These are phyloP conservation scores for Balaeniceps rex DNA, from an alignment of 2,113 vertebrate genomes.

Conservation along the genomic window DNA sequence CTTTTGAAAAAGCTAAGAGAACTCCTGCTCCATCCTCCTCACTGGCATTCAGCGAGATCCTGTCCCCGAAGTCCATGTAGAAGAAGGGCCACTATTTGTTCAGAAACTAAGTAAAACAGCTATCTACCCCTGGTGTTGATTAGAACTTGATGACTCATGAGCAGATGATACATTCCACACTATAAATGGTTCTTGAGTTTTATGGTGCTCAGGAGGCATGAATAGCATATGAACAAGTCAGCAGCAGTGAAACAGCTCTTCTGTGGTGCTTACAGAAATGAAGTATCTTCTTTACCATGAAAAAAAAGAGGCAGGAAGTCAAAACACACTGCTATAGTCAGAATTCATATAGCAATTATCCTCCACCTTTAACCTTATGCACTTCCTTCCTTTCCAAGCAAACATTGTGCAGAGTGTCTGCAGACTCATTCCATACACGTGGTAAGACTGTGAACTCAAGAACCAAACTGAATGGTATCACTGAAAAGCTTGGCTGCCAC, in stretches of 20 bases:
- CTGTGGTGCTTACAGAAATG: rapidly evolving
- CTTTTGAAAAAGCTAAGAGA: not conserved
- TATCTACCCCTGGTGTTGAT: not conserved
- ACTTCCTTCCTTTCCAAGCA: not conserved
- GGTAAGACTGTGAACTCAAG: not conserved
- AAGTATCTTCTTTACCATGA: not conserved
- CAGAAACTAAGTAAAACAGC: not conserved
- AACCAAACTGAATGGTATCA: not conserved
- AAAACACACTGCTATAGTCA: not conserved
- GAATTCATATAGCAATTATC: not conserved
- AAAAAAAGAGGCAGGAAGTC: not conserved
- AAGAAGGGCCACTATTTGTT: not conserved
- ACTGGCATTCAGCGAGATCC: not conserved
- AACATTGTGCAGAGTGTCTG: not conserved
- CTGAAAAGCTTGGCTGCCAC: not conserved
- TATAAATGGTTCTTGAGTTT: conserved; percentile 20
- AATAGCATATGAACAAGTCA: not conserved
- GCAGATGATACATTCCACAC: conserved; percentile 51
- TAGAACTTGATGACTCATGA: conserved; percentile 12
- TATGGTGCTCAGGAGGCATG: not conserved
- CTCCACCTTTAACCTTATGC: not conserved
- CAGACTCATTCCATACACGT: not conserved
- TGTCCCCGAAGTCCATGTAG: not conserved
- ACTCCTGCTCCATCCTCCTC: not conserved
- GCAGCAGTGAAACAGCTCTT: not conserved